Percentiles rank a stretch among this genome's conserved stretches.
Conservation (phyloP, 2,113 vertebrate genomes). For the Anhinga rufa region DNA sequence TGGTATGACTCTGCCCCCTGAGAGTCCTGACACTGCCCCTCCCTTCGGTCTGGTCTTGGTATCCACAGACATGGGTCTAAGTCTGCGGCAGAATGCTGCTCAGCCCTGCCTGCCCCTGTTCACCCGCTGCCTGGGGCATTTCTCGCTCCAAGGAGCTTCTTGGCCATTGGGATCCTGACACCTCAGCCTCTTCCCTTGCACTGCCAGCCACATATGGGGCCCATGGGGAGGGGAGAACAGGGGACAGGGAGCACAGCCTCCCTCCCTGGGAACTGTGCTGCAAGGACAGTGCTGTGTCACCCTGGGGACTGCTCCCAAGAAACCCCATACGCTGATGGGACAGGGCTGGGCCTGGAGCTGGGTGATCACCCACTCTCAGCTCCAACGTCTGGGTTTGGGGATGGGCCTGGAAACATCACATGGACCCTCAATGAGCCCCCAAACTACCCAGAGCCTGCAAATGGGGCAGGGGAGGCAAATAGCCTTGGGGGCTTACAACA, state of each 20-base stretch:
- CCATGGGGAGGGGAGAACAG: neutral
- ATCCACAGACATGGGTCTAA: neutral
- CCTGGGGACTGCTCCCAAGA: neutral
- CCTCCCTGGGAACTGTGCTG: neutral
- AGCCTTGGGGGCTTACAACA: neutral
- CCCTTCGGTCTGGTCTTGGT: rapidly evolving
- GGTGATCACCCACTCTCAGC: neutral
- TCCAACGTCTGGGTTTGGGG: neutral
- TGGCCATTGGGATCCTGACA: neutral
- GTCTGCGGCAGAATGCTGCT: neutral
- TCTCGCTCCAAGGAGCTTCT: neutral
- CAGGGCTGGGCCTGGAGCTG: neutral
- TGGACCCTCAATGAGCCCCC: neutral
- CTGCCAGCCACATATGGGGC: rapidly evolving
- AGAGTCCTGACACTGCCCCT: rapidly evolving
- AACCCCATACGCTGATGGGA: neutral
- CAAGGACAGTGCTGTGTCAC: neutral
- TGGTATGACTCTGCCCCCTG: neutral
- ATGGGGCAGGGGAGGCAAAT: neutral
- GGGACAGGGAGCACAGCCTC: neutral
- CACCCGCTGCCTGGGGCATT: neutral
- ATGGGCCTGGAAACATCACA: neutral
- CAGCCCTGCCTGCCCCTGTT: neutral
- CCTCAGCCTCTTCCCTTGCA: neutral
- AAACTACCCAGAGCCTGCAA: neutral